Base-by-base conservation (phyloP, 2,797 vertebrate genomes). In the Rhinoraja longicauda region DNA sequence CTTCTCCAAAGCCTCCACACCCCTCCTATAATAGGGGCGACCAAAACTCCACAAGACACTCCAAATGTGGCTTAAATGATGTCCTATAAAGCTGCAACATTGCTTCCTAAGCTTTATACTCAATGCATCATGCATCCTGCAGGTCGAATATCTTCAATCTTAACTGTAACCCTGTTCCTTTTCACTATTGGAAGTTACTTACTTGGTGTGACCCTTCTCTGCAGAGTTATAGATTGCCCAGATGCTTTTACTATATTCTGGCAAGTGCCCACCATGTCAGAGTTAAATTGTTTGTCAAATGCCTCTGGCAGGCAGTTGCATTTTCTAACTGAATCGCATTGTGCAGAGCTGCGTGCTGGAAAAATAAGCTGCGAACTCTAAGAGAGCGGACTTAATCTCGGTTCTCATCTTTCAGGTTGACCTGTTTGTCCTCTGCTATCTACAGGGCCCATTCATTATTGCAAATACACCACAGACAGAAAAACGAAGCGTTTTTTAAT, bases 381-480 rank as follows among this genome's bases (percentile, higher is more conserved):
- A 32, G 82, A 62, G 59, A 88, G 57, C 32, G n/a, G 84, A 21
- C 32, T 67, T 88, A 88, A 88, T 62, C 62, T 88, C 5, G 81
- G 84, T 88, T 88, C 84, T 88, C 84, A 39, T 21, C 62, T 88
- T 88, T 88, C 84, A 88, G n/a, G 62, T 36, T 88, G 84, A 88
- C 84, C 59, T 88, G 84, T 21, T 88, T 67, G 84, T 88, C 62
- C 84, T 88, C 84, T 64, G 67, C 64, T 67, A 67, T 67, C 84
- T 88, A 19, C 17, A 9, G 62, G 32, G n/a, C 1, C 84, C n/a
- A 32, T 67, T 32, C 39, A 45, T 36, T 67, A 88, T 88, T 88
- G 67, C n/a, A 64, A 67, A 88, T 36, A 88, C 24, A 67, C 32
- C 84, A 67, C 36, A 45, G 79, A 29, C 3, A 57, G 24, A 82